Evolutionary conservation across 2,797 vertebrate genomes (phyloP).

Genomic region (Uromys caudimaculatus): DNA sequence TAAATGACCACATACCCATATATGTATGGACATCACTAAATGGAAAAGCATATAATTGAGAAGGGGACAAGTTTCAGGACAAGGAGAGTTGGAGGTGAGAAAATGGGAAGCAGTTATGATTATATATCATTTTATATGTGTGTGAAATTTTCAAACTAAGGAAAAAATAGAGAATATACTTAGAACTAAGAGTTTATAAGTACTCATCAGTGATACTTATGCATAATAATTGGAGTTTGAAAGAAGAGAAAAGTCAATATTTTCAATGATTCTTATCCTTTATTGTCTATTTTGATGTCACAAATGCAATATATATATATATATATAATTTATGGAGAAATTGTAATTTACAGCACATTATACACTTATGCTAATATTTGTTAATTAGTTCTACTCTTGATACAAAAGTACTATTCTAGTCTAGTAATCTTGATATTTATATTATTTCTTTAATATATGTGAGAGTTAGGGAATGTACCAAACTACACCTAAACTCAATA

Average conservation of each 20-base stretch:
- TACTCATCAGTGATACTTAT: constrained; percentile 33
- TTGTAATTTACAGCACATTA: not conserved
- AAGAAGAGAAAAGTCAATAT: not conserved
- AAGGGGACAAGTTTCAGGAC: not conserved
- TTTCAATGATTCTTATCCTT: constrained; percentile 9
- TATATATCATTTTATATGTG: not conserved
- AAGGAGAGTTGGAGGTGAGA: not conserved
- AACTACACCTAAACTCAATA: not conserved
- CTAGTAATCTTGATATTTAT: not conserved
- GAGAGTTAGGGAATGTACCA: not conserved
- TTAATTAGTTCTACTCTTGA: not conserved
- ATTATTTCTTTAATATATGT: constrained; percentile 22
- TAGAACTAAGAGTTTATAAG: constrained; percentile 1
- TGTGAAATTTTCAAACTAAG: not conserved
- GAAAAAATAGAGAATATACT: constrained; percentile 1
- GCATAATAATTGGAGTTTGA: constrained; percentile 6
- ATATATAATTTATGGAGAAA: constrained; percentile 12
- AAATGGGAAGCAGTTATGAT: not conserved
- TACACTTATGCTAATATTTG: constrained; percentile 4
- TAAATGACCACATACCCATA: not conserved
- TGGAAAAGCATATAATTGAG: not conserved
- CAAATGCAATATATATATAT: not conserved
- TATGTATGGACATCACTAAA: not conserved
- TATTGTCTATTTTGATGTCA: constrained; percentile 23
- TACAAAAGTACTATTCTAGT: constrained; percentile 16